These are phyloP conservation scores for Taeniopygia guttata DNA, from an alignment of 2,797 vertebrate species.

Conservation along the genomic window DNA sequence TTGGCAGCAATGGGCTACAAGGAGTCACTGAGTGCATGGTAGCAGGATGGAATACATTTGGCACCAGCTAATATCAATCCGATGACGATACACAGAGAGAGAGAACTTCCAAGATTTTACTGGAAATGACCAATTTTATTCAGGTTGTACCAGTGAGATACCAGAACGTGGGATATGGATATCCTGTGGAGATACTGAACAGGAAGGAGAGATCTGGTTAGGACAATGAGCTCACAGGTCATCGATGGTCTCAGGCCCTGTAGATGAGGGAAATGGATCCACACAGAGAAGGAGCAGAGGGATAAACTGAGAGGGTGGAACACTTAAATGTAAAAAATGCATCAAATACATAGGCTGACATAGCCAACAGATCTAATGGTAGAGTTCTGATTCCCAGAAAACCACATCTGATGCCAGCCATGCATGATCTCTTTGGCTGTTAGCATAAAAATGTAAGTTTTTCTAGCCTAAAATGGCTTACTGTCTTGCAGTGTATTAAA, in stretches of 20 bases:
- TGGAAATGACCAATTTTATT: neutral
- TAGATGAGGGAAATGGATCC: neutral
- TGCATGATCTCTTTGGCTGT: neutral
- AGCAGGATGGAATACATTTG: neutral
- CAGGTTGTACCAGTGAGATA: too few relatives aligned
- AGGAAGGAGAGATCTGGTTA: neutral
- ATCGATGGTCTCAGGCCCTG: neutral
- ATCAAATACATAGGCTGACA: fast-evolving
- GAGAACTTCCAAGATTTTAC: neutral
- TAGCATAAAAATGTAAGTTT: neutral
- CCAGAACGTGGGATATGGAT: fast-evolving
- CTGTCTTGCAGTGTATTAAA: neutral
- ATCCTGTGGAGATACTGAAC: neutral
- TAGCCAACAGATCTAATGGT: neutral
- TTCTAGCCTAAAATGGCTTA: neutral
- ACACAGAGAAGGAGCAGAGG: neutral
- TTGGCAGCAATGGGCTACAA: neutral
- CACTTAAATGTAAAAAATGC: neutral
- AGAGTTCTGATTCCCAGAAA: neutral
- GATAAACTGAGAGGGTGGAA: neutral
- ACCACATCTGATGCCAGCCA: neutral
- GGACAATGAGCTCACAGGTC: neutral
- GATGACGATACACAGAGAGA: neutral
- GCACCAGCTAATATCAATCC: neutral
- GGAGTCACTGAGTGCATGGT: neutral